Evolutionary conservation across 53 echinoderm and acorn worm species (phyloP).

Genomic region (Pentamera pediparva): DNA sequence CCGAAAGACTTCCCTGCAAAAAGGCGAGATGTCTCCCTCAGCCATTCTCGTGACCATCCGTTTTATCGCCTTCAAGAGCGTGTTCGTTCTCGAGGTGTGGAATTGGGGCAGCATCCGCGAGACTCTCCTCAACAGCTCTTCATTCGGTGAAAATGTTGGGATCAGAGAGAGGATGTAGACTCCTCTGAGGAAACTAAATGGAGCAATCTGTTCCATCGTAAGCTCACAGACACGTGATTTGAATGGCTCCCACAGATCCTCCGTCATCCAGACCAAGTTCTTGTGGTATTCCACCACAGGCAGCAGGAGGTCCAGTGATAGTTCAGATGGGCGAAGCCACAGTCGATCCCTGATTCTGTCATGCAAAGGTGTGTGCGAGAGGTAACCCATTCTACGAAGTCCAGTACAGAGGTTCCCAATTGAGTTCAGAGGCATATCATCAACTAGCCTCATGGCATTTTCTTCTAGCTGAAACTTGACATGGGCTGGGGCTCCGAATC

Average conservation of each 20-base stretch:
- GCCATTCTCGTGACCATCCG: constrained; percentile 31
- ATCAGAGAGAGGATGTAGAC: constrained; percentile 59
- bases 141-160: constrained; percentile 31
- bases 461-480: constrained; percentile 50
- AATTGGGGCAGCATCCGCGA: constrained; percentile 54
- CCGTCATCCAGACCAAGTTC: background rate
- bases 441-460: constrained; percentile 17
- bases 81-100: constrained; percentile 67
- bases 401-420: constrained; percentile 37
- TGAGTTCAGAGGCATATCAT: background rate
- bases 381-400: constrained; percentile 34
- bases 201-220: background rate
- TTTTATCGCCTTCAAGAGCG: constrained; percentile 50
- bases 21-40: background rate
- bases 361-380: constrained; percentile 35
- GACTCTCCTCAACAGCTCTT: constrained; percentile 33
- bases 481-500: constrained; percentile 47
- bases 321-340: background rate
- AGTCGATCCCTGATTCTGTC: background rate
- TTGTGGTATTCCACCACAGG: constrained; percentile 1
- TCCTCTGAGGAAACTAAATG: constrained; percentile 5
- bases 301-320: background rate
- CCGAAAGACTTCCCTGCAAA: constrained; percentile 28
- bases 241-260: background rate
- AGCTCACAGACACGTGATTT: background rate